Base-by-base conservation (phyloP, 2,113 vertebrate species). In the Eudyptes chrysolophus region DNA sequence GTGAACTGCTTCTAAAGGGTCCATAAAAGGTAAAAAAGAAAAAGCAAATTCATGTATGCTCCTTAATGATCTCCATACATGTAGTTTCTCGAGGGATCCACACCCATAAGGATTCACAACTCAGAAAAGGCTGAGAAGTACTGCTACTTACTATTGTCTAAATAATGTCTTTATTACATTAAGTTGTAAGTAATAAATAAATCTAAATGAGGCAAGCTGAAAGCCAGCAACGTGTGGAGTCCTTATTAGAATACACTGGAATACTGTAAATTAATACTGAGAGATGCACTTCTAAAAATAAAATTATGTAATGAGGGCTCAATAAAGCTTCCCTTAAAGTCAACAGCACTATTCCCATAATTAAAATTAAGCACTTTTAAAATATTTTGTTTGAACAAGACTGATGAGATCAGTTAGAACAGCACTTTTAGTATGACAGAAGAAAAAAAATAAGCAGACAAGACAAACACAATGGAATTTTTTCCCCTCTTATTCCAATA, bases 221-320 rank as follows among this genome's bases (percentile, higher is more conserved):
- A 92, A 92, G 76, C 30, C 76, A 90, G 49, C 40, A 86, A 86
- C 0, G 19, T 65, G 51, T 65, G 46, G 51, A 83, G 69, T 81
- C 70, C 34, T 80, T 86, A 65, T 65, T 76, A 93, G 64, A 95
- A 92, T 49, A 80, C 71, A 72, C 4, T 58, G 55, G 42, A 94
- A 74, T 89, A 86, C 29, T 44, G 18, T 70, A 90, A 84, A 95
- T 51, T 75, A 52, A 57, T 54, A 87, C 30, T n/a, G 49, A 94
- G 79, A 96, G 16, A 68, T 40, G 46, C 49, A 82, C 32, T 94
- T 95, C 65, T 87, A 89, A 93, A 96, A 95, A 86, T 78, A 84
- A 89, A 91, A 82, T 64, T 84, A 74, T 46, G 71, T 75, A 77
- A 94, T 82, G 58, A 89, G 40, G 18, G 14, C 34, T 87, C 70